phyloP scores from a whole-genome alignment of 2,888 invertebrate species.

The Lypha dubia region DNA sequence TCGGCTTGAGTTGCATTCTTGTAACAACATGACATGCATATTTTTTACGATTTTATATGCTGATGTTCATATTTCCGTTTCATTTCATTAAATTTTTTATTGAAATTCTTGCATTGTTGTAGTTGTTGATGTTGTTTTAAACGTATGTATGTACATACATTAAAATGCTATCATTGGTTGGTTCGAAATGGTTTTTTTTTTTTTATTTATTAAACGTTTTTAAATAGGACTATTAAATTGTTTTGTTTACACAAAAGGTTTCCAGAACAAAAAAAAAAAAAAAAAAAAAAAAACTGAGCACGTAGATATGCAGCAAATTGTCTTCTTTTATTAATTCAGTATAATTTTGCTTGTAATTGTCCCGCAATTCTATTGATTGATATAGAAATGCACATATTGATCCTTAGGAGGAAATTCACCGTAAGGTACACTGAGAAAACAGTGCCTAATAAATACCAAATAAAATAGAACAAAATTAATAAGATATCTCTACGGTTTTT shows the following conservation, averaged over 20 bases:
- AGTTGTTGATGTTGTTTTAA: too few relatives aligned
- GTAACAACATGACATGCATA: conserved; percentile 27
- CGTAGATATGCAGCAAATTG: not conserved
- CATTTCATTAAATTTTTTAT: not conserved
- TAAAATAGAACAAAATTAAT: too few relatives aligned
- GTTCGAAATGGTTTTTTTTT: conserved; percentile 4
- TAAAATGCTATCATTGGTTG: conserved; percentile 21
- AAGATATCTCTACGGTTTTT: too few relatives aligned
- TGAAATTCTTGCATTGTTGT: conserved; percentile 2
- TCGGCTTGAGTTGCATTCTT: not conserved
- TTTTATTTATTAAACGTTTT: conserved; percentile 32
- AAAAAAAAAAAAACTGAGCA: not conserved
- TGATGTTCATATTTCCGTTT: conserved; percentile 44
- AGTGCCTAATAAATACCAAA: too few relatives aligned
- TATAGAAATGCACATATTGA: too few relatives aligned
- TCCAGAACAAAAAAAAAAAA: too few relatives aligned
- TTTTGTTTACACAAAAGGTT: not conserved
- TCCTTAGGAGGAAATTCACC: too few relatives aligned
- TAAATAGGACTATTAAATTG: conserved; percentile 7
- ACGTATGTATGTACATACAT: too few relatives aligned
- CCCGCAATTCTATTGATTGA: too few relatives aligned
- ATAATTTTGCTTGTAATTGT: not conserved
- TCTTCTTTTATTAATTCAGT: conserved; percentile 6
- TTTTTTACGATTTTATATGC: conserved; percentile 40
- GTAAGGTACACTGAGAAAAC: too few relatives aligned